Conservation (phyloP, 2,888 invertebrate genomes). For the Clanis bilineata region DNA sequence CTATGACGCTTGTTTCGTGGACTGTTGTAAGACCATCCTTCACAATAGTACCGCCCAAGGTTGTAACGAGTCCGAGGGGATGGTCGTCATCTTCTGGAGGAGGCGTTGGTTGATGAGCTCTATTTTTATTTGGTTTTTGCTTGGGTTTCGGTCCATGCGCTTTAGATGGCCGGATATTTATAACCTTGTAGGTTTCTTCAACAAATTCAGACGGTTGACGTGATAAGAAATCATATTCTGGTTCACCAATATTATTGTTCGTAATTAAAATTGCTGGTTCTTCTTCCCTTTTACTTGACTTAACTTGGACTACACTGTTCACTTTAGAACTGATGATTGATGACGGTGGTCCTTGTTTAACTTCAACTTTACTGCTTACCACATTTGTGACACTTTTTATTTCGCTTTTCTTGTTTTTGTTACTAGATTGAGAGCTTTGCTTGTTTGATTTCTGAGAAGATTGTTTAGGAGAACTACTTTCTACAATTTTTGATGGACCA, state of each 20-base stretch:
- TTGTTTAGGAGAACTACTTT: constrained; percentile 56
- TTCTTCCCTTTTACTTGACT: constrained; percentile 67
- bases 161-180: constrained; percentile 89
- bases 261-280: constrained; percentile 83
- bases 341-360: constrained; percentile 66
- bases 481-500: constrained; percentile 74
- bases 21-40: constrained; percentile 92
- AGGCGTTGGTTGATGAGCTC: constrained; percentile 65
- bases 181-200: constrained; percentile 92
- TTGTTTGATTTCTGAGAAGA: constrained; percentile 54
- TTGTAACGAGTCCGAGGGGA: constrained; percentile 91
- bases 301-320: constrained; percentile 82
- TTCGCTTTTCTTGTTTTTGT: constrained; percentile 60
- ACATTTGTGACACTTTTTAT: constrained; percentile 66
- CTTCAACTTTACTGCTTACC: constrained; percentile 75
- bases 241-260: constrained; percentile 89
- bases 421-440: constrained; percentile 45
- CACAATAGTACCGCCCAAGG: constrained; percentile 91
- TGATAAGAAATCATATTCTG: constrained; percentile 92
- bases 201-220: constrained; percentile 92
- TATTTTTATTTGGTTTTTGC: constrained; percentile 65
- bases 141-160: constrained; percentile 71
- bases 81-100: constrained; percentile 84
- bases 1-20: constrained; percentile 94
- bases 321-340: constrained; percentile 65